phyloP scores from a whole-genome alignment of 2,797 vertebrate species.

The Sebastes dallii region DNA sequence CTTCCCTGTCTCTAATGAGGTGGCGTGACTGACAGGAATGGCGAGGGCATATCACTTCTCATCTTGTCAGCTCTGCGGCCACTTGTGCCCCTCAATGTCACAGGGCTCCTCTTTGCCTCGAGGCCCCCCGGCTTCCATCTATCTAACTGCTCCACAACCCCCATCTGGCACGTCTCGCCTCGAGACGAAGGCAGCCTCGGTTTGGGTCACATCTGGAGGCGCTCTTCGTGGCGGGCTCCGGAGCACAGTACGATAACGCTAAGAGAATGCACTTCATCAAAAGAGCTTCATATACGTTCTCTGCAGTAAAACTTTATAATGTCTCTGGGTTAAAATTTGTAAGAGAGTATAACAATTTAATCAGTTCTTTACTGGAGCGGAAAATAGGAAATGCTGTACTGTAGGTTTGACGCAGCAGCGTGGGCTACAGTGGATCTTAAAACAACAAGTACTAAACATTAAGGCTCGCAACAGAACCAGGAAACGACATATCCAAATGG shows the following conservation, averaged over 20 bases:
- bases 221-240: conserved; percentile 22
- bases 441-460: conserved; percentile 51
- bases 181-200: conserved; percentile 46
- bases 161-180: conserved; percentile 67
- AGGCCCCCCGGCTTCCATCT: conserved; percentile 64
- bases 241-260: conserved; percentile 24
- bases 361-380: conserved; percentile 61
- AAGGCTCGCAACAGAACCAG: conserved; percentile 18
- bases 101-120: conserved; percentile 72
- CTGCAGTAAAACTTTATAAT: conserved; percentile 51
- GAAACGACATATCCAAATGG: conserved; percentile 62
- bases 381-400: conserved; percentile 51
- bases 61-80: conserved; percentile 79
- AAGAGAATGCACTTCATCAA: conserved; percentile 60
- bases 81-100: conserved; percentile 80
- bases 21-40: conserved; percentile 76
- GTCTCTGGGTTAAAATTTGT: conserved; percentile 59
- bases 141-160: conserved; percentile 54
- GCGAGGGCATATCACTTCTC: conserved; percentile 80
- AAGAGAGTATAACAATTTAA: conserved; percentile 65
- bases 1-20: conserved; percentile 74
- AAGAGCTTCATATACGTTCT: conserved; percentile 49
- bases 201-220: conserved; percentile 64
- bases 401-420: conserved; percentile 22
- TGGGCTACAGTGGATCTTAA: conserved; percentile 38